Base-by-base conservation (phyloP, 2,888 invertebrate species). In the Rhamnusium bicolor region DNA sequence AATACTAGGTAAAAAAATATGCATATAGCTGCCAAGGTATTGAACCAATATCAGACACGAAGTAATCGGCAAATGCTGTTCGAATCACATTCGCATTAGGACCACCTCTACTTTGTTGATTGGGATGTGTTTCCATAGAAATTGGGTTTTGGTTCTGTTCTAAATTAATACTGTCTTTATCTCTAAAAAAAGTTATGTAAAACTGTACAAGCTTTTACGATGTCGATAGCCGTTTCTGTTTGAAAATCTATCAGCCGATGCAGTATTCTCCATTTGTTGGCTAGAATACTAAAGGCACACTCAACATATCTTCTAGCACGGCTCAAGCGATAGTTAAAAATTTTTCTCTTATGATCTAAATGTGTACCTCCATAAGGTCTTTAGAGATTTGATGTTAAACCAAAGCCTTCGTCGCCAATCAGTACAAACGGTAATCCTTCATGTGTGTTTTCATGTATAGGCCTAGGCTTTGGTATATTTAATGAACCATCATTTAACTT, bases 131-230 rank as follows among this genome's bases (percentile, higher is more conserved):
- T n/a, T n/a, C n/a, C n/a, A n/a, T n/a, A n/a, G n/a, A n/a, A n/a
- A n/a, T n/a, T n/a, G n/a, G n/a, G n/a, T n/a, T 16, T 6, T 49
- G 47, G 16, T 6, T 49, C 5, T 49, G 6, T 65, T 71, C 66
- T 49, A 60, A 58, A 32, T 72, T 72, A 8, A 54, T 27, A 40
- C 68, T 61, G 27, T 72, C 72, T 61, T 61, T 72, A 46, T 67
- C 56, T 62, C 54, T 68, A n/a, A 3, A 72, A 54, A 62, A 72
- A 72, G 24, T 72, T 72, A 49, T 72, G 66, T 71, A 71, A 71
- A 58, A 0, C 56, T 27, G 54, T 63, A 47, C 63, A 70, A 4
- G 63, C 63, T 51, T 71, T 71, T 47, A 71, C 40, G 8, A 71
- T 66, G 5, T 21, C 10, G 51, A 71, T 66, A 29, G 71, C 56